Evolutionary conservation across 2,113 vertebrate genomes (phyloP).

Genomic region (Colinus virginianus): DNA sequence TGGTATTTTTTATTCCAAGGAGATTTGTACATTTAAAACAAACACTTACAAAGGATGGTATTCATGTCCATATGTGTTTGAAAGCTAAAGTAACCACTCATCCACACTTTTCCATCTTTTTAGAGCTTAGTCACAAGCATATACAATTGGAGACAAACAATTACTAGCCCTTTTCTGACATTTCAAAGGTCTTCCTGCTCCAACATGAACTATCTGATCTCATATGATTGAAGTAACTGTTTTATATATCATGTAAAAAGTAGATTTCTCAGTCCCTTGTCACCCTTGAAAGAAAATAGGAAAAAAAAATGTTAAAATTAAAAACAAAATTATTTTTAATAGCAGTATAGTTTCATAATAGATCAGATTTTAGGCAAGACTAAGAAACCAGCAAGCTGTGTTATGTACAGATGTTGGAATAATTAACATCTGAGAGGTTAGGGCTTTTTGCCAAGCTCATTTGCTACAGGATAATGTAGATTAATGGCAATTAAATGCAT

Average conservation of each 20-base stretch:
- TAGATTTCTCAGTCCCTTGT: background rate
- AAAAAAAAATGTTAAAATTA: background rate
- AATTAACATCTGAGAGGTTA: background rate
- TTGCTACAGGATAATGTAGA: background rate
- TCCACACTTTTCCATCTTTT: background rate
- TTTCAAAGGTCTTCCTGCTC: background rate
- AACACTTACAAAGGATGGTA: background rate
- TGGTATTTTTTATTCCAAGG: background rate
- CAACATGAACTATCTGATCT: background rate
- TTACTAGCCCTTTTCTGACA: background rate
- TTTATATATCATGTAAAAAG: background rate
- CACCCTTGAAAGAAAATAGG: background rate
- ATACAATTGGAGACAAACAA: background rate
- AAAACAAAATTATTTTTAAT: background rate
- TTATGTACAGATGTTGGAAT: background rate
- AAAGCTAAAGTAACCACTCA: background rate
- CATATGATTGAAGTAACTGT: background rate
- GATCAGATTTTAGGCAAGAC: background rate
- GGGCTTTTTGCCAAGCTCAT: background rate
- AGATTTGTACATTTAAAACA: background rate
- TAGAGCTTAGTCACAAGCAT: background rate
- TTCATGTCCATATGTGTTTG: background rate
- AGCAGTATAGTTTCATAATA: background rate
- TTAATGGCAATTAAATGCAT: background rate
- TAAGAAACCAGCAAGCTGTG: background rate